phyloP scores from a whole-genome alignment of 2,113 vertebrate genomes.

The Chionodraco myersi region DNA sequence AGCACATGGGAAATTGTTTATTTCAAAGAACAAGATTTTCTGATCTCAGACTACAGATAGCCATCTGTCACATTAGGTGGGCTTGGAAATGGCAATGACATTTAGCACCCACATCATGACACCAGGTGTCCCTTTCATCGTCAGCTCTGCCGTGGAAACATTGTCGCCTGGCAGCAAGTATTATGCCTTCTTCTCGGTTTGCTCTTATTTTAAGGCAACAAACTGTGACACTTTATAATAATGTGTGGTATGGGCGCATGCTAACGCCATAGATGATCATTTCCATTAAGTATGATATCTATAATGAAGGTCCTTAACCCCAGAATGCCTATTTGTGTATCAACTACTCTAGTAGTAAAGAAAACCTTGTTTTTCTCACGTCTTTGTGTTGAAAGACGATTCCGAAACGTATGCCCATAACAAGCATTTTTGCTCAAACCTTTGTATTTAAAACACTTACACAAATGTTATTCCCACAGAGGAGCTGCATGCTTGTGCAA shows the following conservation, averaged over 20 bases:
- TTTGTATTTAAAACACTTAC: no score
- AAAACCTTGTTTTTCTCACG: no score
- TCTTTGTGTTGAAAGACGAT: no score
- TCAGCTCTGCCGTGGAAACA: constrained; percentile 64
- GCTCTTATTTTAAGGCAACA: constrained; percentile 40
- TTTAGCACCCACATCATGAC: constrained; percentile 72
- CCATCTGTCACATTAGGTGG: constrained; percentile 65
- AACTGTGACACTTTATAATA: neutral
- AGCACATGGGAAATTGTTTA: constrained; percentile 21
- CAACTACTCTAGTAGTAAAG: neutral
- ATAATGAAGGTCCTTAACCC: no score
- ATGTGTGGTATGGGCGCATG: neutral
- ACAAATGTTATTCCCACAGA: no score
- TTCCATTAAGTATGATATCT: no score
- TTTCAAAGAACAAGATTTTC: constrained; percentile 47
- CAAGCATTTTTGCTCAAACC: no score
- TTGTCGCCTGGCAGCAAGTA: constrained; percentile 36
- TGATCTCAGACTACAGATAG: constrained; percentile 60
- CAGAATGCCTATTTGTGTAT: neutral
- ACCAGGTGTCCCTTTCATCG: constrained; percentile 79
- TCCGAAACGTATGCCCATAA: no score
- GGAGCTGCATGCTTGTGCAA: no score
- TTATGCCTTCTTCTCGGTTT: constrained; percentile 17
- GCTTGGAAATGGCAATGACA: constrained; percentile 65
- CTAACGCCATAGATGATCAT: no score